Evolutionary conservation across 2,888 invertebrate species (phyloP).

Genomic region (Cheilosia variabilis): DNA sequence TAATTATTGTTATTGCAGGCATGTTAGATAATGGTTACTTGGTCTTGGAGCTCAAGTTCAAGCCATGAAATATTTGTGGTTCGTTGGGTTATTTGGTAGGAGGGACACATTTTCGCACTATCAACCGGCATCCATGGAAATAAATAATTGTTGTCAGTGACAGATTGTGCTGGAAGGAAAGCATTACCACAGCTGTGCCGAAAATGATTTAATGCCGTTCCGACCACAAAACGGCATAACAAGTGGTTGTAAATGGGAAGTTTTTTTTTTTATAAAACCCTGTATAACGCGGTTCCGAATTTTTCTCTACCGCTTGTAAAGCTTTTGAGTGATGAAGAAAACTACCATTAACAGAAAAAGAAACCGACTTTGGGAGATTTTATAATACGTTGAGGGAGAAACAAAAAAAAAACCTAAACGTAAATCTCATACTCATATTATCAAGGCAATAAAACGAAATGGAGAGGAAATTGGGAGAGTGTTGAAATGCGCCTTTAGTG

Average conservation of each 20-base stretch:
- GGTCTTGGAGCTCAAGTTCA: conserved; percentile 66
- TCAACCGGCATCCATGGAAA: background rate
- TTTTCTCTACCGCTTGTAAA: conserved; percentile 11
- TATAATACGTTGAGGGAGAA: background rate
- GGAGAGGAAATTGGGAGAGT: conserved; percentile 44
- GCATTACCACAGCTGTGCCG: background rate
- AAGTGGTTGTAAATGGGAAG: background rate
- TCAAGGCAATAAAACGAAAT: conserved; percentile 32
- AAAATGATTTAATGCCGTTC: conserved; percentile 5
- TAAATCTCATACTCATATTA: conserved; percentile 10
- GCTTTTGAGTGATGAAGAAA: conserved; percentile 5
- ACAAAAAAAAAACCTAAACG: background rate
- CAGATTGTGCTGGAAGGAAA: background rate
- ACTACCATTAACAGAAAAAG: conserved; percentile 15
- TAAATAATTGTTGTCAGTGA: conserved; percentile 9
- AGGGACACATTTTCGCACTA: conserved; percentile 7
- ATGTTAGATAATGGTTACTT: conserved; percentile 23
- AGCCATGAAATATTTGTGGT: conserved; percentile 26
- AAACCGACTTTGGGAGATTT: background rate
- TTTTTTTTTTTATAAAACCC: background rate
- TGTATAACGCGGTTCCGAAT: background rate
- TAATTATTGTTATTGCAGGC: conserved; percentile 30
- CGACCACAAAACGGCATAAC: conserved; percentile 3
- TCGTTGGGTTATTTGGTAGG: conserved; percentile 4
- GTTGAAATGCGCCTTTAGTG: conserved; percentile 35